phyloP scores from a whole-genome alignment of 2,797 vertebrate genomes.

The Sebastes melanostomus region DNA sequence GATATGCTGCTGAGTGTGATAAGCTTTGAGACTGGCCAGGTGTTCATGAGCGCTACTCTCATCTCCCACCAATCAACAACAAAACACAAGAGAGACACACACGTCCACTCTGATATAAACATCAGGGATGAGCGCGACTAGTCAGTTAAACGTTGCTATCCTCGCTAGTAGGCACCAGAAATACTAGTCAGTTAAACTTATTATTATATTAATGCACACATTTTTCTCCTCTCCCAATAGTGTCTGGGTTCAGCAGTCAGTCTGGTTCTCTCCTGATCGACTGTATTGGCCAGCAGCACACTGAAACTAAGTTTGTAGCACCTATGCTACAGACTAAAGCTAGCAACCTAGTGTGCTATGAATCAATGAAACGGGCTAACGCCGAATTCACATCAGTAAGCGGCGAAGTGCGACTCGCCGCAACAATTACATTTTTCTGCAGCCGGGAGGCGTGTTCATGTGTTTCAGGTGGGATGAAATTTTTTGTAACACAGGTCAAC shows the following conservation, averaged over 20 bases:
- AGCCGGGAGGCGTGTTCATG: fast-evolving
- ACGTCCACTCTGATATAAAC: not conserved
- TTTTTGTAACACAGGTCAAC: too few species aligned
- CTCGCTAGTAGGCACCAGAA: not conserved
- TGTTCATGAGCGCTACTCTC: conserved; percentile 9
- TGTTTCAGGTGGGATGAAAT: fast-evolving
- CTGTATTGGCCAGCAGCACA: too few species aligned
- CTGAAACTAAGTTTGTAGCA: too few species aligned
- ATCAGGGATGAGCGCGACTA: not conserved
- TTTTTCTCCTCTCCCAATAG: not conserved
- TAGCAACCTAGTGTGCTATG: too few species aligned
- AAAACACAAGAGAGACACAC: not conserved
- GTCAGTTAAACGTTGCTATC: not conserved
- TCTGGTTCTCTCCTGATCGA: too few species aligned
- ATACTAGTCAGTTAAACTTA: not conserved
- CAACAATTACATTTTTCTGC: too few species aligned
- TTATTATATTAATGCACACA: not conserved
- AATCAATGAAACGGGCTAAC: too few species aligned
- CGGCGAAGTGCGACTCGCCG: fast-evolving
- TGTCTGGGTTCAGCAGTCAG: too few species aligned
- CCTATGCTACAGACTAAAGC: too few species aligned
- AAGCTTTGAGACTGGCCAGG: conserved; percentile 4
- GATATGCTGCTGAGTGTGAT: conserved; percentile 1
- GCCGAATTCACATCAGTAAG: too few species aligned
- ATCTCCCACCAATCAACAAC: not conserved